Conservation (phyloP, 2,888 invertebrate species). For the Apotomis turbidana region DNA sequence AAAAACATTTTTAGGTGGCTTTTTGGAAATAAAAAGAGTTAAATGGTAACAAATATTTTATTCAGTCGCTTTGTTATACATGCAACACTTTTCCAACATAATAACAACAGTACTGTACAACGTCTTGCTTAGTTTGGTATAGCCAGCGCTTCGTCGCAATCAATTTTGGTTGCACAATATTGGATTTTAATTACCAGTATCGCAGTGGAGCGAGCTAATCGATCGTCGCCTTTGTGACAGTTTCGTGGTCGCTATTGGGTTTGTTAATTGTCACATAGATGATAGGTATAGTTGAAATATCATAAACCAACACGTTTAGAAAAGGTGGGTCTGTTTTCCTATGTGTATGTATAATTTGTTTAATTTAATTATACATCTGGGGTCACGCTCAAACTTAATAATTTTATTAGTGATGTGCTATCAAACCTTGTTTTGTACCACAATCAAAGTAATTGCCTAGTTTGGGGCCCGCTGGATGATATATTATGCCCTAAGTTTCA, state of each 20-base stretch:
- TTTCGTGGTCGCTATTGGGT: conserved; percentile 59
- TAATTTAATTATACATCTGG: no score
- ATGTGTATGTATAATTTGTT: no score
- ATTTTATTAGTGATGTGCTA: no score
- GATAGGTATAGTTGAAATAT: not conserved
- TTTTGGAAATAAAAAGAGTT: no score
- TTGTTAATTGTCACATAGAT: conserved; percentile 45
- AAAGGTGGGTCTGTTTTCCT: no score
- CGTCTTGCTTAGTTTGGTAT: conserved; percentile 50
- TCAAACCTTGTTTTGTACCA: no score
- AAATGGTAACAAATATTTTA: not conserved
- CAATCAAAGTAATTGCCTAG: no score
- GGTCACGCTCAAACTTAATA: no score
- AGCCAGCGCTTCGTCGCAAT: conserved; percentile 65
- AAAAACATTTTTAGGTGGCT: no score
- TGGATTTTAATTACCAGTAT: conserved; percentile 83
- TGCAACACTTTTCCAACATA: not conserved
- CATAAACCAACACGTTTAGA: no score
- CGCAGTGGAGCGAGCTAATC: conserved; percentile 65
- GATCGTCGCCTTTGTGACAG: conserved; percentile 61
- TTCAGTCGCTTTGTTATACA: not conserved
- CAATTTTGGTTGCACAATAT: conserved; percentile 83
- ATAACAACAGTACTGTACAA: conserved; percentile 28
- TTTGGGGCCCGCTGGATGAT: no score
- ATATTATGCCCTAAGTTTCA: no score